phyloP scores from a whole-genome alignment of 2,113 vertebrate species.

The Carassius auratus region DNA sequence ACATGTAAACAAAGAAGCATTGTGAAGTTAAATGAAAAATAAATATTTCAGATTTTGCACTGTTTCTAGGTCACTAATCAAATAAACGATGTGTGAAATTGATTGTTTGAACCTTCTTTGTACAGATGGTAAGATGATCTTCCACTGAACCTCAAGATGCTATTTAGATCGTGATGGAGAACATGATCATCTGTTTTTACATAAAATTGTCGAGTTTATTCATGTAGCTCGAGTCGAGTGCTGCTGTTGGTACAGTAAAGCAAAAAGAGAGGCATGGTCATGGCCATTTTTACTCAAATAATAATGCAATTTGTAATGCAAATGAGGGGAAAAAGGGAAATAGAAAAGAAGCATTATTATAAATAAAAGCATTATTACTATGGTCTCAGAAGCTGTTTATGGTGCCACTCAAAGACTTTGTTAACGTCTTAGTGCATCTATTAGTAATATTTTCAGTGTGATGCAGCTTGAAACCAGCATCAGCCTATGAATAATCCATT shows the following conservation, averaged over 20 bases:
- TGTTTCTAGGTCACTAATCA: neutral
- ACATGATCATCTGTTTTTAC: no score
- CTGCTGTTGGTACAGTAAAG: no score
- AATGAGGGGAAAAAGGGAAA: neutral
- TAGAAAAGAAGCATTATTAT: neutral
- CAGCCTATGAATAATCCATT: slow-evolving; percentile 32
- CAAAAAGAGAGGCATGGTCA: no score
- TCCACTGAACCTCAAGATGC: no score
- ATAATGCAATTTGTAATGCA: neutral
- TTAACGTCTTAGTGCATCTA: neutral
- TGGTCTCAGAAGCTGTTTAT: neutral
- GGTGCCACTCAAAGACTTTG: neutral
- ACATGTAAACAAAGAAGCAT: neutral
- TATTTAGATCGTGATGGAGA: no score
- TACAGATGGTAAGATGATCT: no score
- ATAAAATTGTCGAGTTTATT: no score
- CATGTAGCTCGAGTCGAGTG: no score
- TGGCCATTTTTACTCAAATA: neutral
- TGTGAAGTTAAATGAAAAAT: neutral
- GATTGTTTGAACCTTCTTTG: neutral
- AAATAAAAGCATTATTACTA: neutral
- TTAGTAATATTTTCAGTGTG: neutral
- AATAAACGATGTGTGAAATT: neutral
- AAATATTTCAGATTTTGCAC: neutral
- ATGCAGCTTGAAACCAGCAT: neutral